These are phyloP conservation scores for Stichodactyla mertensii DNA, from an alignment of 64 coral and sea anemone genomes.

Conservation along the genomic window DNA sequence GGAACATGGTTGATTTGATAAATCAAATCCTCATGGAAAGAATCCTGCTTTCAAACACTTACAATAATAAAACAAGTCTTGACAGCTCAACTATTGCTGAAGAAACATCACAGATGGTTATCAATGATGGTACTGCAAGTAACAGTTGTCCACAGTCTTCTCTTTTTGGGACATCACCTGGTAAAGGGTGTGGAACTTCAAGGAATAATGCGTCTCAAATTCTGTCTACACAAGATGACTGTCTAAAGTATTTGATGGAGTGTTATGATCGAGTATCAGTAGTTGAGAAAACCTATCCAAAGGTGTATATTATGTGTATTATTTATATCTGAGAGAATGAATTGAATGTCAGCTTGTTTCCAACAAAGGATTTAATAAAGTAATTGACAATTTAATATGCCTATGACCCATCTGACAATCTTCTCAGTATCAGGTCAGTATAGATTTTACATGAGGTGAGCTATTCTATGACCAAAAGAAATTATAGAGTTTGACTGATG, in stretches of 20 bases:
- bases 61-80: neutral
- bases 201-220: neutral
- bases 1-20: conserved; percentile 23
- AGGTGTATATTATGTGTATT: conserved; percentile 7
- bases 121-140: conserved; percentile 27
- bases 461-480: no score
- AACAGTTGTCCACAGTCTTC: neutral
- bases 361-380: no score
- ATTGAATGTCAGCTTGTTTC: no score
- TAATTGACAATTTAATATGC: no score
- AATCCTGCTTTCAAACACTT: neutral
- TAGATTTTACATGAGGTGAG: no score
- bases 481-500: no score
- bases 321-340: no score
- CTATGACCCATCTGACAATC: no score
- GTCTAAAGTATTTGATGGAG: conserved; percentile 38
- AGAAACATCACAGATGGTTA: conserved; percentile 67
- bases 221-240: conserved; percentile 7
- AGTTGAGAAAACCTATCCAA: conserved; percentile 43
- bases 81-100: conserved; percentile 46
- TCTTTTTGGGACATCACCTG: neutral
- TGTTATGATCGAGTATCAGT: conserved; percentile 34
- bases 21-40: conserved; percentile 48
- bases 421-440: no score
- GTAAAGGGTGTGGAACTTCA: neutral